These are phyloP conservation scores for Camptogramma bilineatum DNA, from an alignment of 2,888 invertebrate species.

Conservation along the genomic window DNA sequence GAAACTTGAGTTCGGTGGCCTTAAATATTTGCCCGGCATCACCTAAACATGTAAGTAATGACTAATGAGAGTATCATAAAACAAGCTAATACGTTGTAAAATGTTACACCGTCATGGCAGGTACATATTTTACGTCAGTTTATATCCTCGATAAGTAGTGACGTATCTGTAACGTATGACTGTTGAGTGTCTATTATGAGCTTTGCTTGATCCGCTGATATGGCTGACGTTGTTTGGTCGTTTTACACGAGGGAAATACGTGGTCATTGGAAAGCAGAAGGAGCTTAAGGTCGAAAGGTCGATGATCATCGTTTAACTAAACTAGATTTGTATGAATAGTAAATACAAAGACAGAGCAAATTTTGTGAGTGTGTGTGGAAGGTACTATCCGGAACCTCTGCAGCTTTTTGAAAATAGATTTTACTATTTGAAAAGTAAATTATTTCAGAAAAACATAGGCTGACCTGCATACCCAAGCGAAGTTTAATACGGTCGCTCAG, in stretches of 20 bases:
- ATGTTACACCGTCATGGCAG: not conserved
- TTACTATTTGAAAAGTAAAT: too few relatives aligned
- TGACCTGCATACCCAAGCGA: too few relatives aligned
- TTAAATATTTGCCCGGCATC: slow-evolving; percentile 1
- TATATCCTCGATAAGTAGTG: slow-evolving; percentile 42
- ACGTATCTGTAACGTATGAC: slow-evolving; percentile 10
- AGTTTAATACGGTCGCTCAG: too few relatives aligned
- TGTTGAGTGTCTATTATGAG: slow-evolving; percentile 13
- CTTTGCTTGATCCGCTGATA: slow-evolving; percentile 23
- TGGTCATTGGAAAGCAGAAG: not conserved
- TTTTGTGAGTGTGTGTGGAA: too few relatives aligned
- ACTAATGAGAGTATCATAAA: not conserved
- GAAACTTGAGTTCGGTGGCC: not conserved
- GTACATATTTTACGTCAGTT: slow-evolving; percentile 37
- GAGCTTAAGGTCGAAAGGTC: not conserved
- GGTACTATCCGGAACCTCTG: too few relatives aligned
- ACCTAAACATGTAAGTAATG: not conserved
- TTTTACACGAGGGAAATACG: not conserved
- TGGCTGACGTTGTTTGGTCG: slow-evolving; percentile 18
- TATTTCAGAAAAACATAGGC: too few relatives aligned
- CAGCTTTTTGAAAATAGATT: too few relatives aligned
- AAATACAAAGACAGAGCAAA: too few relatives aligned
- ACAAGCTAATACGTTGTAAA: slow-evolving; percentile 11
- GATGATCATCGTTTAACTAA: too few relatives aligned
- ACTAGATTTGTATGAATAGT: too few relatives aligned